Conservation (phyloP, 2,113 vertebrate species). For the Nannobrachium achirus region DNA sequence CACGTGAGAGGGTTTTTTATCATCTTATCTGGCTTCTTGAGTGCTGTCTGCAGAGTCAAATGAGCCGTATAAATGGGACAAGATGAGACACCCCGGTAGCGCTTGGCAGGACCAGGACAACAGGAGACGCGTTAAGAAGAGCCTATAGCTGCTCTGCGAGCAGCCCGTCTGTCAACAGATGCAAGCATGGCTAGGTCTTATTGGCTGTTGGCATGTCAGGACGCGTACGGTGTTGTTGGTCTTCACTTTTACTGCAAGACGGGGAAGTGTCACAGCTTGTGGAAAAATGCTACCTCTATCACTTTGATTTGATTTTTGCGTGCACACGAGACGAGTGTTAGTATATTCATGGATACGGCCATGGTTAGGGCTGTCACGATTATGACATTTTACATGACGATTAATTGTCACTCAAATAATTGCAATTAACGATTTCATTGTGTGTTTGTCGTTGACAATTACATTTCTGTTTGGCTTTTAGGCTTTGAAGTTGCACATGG, state of each 20-base stretch:
- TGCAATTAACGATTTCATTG: too few relatives aligned
- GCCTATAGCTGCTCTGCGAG: background rate
- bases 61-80: conserved; percentile 40
- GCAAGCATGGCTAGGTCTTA: conserved; percentile 16
- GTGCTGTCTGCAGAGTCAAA: background rate
- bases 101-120: conserved; percentile 23
- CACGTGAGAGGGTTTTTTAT: background rate
- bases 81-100: conserved; percentile 42
- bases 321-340: too few relatives aligned
- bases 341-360: too few relatives aligned
- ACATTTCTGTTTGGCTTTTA: too few relatives aligned
- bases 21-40: background rate
- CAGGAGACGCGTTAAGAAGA: background rate
- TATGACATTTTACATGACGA: too few relatives aligned
- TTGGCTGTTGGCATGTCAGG: conserved; percentile 37
- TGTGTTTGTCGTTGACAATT: too few relatives aligned
- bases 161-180: conserved; percentile 11
- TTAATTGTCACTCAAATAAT: too few relatives aligned
- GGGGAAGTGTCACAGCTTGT: background rate
- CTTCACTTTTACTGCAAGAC: conserved; percentile 6
- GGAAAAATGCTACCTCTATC: too few relatives aligned
- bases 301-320: too few relatives aligned
- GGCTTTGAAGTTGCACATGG: too few relatives aligned
- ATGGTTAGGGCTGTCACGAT: too few relatives aligned
- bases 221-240: conserved; percentile 4